Base-by-base conservation (phyloP, 2,797 vertebrate genomes). In the Lepilemur septentrionalis region DNA sequence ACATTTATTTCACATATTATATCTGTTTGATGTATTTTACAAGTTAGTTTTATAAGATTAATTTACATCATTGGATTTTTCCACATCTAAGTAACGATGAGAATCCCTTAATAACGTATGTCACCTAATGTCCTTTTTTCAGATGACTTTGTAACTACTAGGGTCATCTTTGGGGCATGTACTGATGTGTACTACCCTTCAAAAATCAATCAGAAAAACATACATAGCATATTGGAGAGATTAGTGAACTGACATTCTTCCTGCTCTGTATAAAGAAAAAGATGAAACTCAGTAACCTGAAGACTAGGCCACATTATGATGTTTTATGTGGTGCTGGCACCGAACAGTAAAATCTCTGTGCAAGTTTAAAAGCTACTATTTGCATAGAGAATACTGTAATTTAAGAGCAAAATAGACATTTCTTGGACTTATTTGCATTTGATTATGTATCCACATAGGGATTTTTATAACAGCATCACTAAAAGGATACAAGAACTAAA, bases 381-480 rank as follows among this genome's bases (percentile, higher is more conserved):
- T 97, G 89, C 76, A 94, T 84, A 81, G 52, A 78, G 46, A 95
- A 93, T n/a, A 10, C 75, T 81, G 10, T 80, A 87, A 95, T 86
- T 95, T 83, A 91, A 91, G 57, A 96, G 70, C 55, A 69, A 97
- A 94, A 73, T 90, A 89, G 69, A 80, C 14, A 61, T 90, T 83
- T 88, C 35, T 57, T 59, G 43, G 32, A 10, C 43, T 94, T 93
- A 94, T 95, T 97, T 97, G 72, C 69, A 96, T 93, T 95, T 95
- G 67, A 93, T 95, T 97, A 50, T 57, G 28, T 83, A 69, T 91
- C 73, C 57, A 50, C 46, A 79, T 88, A 35, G 30, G 6, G 18
- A 81, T 81, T 95, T 97, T 94, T 94, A 35, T 85, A 96, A 84
- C 57, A 85, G 91, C 55, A 32, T 78, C 83, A 17, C 63, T 70